Percentiles rank a stretch among this genome's conserved stretches.
Evolutionary conservation across 2,797 vertebrate genomes (phyloP).

Genomic region (Sardinella longiceps): DNA sequence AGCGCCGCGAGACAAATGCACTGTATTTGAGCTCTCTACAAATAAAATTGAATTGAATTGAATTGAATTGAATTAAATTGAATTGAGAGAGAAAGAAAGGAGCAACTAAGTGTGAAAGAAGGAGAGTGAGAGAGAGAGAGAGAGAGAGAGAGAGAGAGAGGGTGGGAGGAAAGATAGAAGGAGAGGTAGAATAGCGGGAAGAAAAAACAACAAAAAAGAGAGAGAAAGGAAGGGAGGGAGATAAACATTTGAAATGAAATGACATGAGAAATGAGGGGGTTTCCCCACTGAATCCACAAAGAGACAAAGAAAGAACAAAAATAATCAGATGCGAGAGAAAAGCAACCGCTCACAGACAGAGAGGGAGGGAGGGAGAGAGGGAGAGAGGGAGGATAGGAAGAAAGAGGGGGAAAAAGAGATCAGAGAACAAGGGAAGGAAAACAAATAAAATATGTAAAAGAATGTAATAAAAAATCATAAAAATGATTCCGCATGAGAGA

Average conservation of each 20-base stretch:
- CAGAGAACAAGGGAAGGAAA: conserved; percentile 14
- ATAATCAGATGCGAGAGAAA: not conserved
- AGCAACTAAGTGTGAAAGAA: not conserved
- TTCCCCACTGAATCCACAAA: not conserved
- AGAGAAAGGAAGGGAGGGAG: not conserved
- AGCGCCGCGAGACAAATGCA: no score
- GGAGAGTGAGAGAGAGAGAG: not conserved
- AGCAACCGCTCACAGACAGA: not conserved
- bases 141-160: not conserved
- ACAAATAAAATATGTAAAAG: conserved; percentile 22
- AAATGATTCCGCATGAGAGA: conserved; percentile 6
- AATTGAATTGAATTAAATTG: no score
- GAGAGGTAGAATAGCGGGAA: not conserved
- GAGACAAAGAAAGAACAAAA: not conserved
- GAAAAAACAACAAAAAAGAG: not conserved
- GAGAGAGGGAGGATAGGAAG: not conserved
- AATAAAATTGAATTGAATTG: no score
- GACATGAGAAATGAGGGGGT: conserved; percentile 1
- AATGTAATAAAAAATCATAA: conserved; percentile 6
- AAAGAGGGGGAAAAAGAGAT: conserved; percentile 8
- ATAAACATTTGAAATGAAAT: not conserved
- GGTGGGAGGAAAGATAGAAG: not conserved
- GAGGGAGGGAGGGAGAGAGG: conserved; percentile 14
- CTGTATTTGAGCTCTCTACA: no score
- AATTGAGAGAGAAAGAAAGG: not conserved